These are phyloP conservation scores for Chymomyza fuscimana DNA, from an alignment of 2,888 invertebrate genomes.

Conservation along the genomic window DNA sequence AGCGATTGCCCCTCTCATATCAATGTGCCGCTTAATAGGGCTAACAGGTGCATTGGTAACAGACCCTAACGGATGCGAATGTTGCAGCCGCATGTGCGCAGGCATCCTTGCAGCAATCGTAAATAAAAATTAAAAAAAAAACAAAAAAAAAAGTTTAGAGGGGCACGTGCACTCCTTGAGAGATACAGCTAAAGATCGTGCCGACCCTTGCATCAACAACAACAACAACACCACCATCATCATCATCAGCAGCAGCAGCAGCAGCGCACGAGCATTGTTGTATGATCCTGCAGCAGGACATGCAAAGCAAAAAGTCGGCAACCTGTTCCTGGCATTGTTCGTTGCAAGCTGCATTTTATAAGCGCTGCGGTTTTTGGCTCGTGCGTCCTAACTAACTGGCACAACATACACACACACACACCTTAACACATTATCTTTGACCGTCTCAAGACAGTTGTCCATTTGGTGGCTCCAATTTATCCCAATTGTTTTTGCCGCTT, in stretches of 20 bases:
- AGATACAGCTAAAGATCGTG: background rate
- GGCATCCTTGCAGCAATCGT: constrained; percentile 11
- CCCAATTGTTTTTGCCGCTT: constrained; percentile 26
- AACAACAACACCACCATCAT: constrained; percentile 18
- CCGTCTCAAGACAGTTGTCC: background rate
- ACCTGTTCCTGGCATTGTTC: constrained; percentile 27
- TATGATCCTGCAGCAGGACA: constrained; percentile 13
- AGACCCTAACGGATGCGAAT: constrained; percentile 33
- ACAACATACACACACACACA: background rate
- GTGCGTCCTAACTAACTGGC: constrained; percentile 9
- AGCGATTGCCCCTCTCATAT: background rate
- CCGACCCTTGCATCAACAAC: background rate
- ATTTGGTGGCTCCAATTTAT: constrained; percentile 31
- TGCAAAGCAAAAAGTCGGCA: constrained; percentile 5
- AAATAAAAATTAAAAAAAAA: constrained; percentile 1
- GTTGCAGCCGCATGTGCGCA: constrained; percentile 38
- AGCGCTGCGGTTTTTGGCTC: constrained; percentile 13
- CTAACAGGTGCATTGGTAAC: constrained; percentile 50
- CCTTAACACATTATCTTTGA: background rate
- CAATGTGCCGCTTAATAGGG: constrained; percentile 39
- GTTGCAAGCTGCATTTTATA: constrained; percentile 52
- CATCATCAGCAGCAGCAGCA: constrained; percentile 4
- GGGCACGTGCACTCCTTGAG: constrained; percentile 31
- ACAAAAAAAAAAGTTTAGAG: background rate
- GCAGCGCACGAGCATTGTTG: constrained; percentile 10